Evolutionary conservation across 2,888 invertebrate genomes (phyloP).

Genomic region (Drosophila fulvimacula): DNA sequence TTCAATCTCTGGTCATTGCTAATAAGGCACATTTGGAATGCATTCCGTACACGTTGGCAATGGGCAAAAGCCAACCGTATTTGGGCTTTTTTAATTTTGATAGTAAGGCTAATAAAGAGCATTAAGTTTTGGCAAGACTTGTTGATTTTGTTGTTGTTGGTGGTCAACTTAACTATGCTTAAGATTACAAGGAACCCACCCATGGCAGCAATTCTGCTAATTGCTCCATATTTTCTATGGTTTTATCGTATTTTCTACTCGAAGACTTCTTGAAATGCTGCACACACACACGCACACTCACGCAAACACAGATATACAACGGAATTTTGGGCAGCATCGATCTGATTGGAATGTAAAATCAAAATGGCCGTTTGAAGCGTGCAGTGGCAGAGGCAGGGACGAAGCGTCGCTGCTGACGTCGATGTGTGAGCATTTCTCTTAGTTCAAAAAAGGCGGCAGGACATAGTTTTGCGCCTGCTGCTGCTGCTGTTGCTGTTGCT

Average conservation of each 20-base stretch:
- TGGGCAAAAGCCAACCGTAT: background rate
- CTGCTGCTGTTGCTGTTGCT: slow-evolving; percentile 50
- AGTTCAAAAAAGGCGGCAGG: slow-evolving; percentile 85
- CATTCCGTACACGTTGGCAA: slow-evolving; percentile 42
- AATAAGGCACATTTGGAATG: slow-evolving; percentile 84
- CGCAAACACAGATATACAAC: too few species aligned
- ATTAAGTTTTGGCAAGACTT: slow-evolving; percentile 82
- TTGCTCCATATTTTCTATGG: slow-evolving; percentile 23
- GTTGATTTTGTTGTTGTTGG: slow-evolving; percentile 81
- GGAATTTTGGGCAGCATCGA: slow-evolving; percentile 3
- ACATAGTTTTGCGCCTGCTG: slow-evolving; percentile 84
- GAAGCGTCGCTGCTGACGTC: slow-evolving; percentile 69
- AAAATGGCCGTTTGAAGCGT: slow-evolving; percentile 76
- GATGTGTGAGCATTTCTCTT: slow-evolving; percentile 84
- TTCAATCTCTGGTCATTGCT: slow-evolving; percentile 24
- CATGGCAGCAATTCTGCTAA: slow-evolving; percentile 43
- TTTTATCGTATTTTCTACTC: slow-evolving; percentile 37
- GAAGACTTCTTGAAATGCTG: slow-evolving; percentile 61
- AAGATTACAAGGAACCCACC: slow-evolving; percentile 72
- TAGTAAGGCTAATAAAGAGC: slow-evolving; percentile 28
- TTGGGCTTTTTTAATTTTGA: slow-evolving; percentile 4
- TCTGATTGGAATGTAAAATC: slow-evolving; percentile 9
- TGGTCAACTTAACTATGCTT: slow-evolving; percentile 45
- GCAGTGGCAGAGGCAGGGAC: slow-evolving; percentile 30
- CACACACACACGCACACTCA: slow-evolving; percentile 47